These are phyloP conservation scores for Aythya baeri DNA, from an alignment of 2,113 vertebrate species.

Conservation along the genomic window DNA sequence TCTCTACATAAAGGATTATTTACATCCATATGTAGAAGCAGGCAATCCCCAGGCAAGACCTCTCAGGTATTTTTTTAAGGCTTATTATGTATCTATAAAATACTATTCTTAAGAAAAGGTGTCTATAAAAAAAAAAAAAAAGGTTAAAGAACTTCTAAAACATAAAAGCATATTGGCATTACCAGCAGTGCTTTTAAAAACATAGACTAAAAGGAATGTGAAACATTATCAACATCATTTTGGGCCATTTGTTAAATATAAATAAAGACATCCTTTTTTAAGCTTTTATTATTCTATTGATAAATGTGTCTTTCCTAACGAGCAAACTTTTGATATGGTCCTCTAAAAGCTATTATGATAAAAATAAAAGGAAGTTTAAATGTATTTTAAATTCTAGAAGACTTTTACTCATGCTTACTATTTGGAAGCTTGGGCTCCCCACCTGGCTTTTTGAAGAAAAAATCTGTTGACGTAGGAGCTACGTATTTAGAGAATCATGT, in stretches of 20 bases:
- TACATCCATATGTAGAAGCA: constrained; percentile 99
- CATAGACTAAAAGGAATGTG: constrained; percentile 43
- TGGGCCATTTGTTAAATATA: constrained; percentile 63
- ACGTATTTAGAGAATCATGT: constrained; percentile 12
- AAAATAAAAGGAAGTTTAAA: constrained; percentile 41
- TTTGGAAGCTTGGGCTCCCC: neutral
- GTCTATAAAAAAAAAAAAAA: constrained; percentile 77
- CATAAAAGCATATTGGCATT: constrained; percentile 65
- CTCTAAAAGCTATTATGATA: constrained; percentile 63
- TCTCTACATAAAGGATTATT: constrained; percentile 99
- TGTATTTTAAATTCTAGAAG: constrained; percentile 43
- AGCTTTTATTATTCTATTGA: constrained; percentile 68
- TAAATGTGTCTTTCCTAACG: constrained; percentile 71
- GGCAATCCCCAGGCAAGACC: constrained; percentile 98
- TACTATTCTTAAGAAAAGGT: constrained; percentile 85
- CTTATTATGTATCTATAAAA: constrained; percentile 80
- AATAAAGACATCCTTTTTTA: constrained; percentile 86
- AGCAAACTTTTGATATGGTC: constrained; percentile 63
- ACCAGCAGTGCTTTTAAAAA: constrained; percentile 61
- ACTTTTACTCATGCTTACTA: neutral
- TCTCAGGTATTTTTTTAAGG: constrained; percentile 94
- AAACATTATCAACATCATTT: neutral
- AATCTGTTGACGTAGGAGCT: constrained; percentile 4
- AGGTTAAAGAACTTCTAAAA: constrained; percentile 57
- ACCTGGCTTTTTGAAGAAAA: neutral